These are phyloP conservation scores for Polylopha cassiicola DNA, from an alignment of 2,888 invertebrate genomes.

Conservation along the genomic window DNA sequence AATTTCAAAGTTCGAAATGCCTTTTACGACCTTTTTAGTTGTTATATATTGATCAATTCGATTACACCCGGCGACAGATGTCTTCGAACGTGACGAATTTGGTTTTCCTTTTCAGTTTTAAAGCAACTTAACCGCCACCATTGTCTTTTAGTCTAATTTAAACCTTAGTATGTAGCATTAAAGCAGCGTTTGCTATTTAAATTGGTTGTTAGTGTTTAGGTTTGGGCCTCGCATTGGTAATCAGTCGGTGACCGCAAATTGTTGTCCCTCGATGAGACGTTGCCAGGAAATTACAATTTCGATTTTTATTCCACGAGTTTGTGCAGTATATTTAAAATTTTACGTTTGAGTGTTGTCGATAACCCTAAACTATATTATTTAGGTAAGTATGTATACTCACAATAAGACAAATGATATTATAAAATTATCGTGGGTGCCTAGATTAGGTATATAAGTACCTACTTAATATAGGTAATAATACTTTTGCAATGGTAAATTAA, in stretches of 20 bases:
- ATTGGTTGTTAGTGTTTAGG: conserved; percentile 41
- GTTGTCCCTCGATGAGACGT: conserved; percentile 74
- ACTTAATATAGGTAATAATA: too few species aligned
- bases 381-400: too few species aligned
- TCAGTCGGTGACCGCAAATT: conserved; percentile 76
- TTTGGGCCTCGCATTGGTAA: conserved; percentile 63
- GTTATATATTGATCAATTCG: conserved; percentile 35
- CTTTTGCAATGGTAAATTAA: too few species aligned
- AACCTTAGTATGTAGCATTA: conserved; percentile 25
- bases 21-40: conserved; percentile 7
- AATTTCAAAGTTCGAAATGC: too few species aligned
- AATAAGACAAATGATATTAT: too few species aligned
- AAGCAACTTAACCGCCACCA: conserved; percentile 35
- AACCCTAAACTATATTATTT: too few species aligned
- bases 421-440: too few species aligned
- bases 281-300: conserved; percentile 75
- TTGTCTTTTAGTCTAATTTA: conserved; percentile 21
- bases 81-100: conserved; percentile 76
- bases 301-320: conserved; percentile 68
- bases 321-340: conserved; percentile 38
- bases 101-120: conserved; percentile 48
- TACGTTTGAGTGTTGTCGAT: conserved; percentile 31
- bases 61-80: conserved; percentile 73
- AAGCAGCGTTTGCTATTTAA: conserved; percentile 30
- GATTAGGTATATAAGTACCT: too few species aligned